Evolutionary conservation across 1,140 invertebrate genomes (phyloP).

Genomic region (Diorhabda carinulata): DNA sequence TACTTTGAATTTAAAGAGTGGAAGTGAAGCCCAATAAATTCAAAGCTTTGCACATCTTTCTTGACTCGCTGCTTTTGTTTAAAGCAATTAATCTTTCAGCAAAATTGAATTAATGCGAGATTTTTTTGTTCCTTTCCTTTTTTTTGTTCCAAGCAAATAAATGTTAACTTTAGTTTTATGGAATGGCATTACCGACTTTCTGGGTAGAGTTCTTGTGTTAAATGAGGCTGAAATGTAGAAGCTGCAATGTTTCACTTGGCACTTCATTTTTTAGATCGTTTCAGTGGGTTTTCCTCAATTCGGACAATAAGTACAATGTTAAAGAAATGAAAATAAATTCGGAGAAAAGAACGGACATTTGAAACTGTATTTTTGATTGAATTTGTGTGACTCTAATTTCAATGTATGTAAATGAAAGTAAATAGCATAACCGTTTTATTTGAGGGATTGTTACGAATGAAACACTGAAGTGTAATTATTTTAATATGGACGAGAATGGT

Average conservation of each 20-base stretch:
- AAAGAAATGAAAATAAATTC: no score
- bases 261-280: neutral
- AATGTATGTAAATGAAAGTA: no score
- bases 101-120: constrained; percentile 26
- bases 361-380: no score
- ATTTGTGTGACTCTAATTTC: no score
- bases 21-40: constrained; percentile 31
- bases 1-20: constrained; percentile 28
- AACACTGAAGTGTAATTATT: no score
- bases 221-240: constrained; percentile 4
- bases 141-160: constrained; percentile 5
- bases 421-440: no score
- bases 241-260: constrained; percentile 1
- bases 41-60: constrained; percentile 28
- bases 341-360: no score
- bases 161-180: constrained; percentile 16
- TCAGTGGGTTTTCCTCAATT: neutral
- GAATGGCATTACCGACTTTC: constrained; percentile 1
- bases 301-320: no score
- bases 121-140: constrained; percentile 9
- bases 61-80: constrained; percentile 28
- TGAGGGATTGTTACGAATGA: no score
- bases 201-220: constrained; percentile 2
- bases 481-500: no score
- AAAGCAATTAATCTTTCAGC: constrained; percentile 28